Percentiles rank a stretch among this genome's conserved stretches.
Conservation (phyloP, 1,140 invertebrate genomes). For the Chironomus striatipennis region DNA sequence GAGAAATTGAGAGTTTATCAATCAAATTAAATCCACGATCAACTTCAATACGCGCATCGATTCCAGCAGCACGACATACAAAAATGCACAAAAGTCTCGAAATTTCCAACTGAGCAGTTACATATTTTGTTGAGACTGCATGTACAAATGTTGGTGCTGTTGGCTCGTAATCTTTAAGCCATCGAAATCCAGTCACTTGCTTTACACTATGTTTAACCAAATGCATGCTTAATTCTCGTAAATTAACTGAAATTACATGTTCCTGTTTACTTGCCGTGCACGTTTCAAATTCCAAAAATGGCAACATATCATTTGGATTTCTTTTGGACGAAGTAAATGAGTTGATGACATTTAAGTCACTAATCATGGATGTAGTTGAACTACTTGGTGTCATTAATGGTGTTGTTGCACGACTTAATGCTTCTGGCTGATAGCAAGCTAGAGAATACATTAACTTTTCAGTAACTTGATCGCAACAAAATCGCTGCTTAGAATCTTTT, state of each 20-base stretch:
- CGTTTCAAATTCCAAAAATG: constrained; percentile 73
- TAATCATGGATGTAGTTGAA: constrained; percentile 34
- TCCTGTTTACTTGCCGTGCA: constrained; percentile 80
- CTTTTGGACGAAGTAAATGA: constrained; percentile 41
- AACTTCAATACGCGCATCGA: constrained; percentile 54
- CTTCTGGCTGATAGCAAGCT: constrained; percentile 76
- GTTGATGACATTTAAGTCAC: constrained; percentile 41
- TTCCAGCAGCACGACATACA: constrained; percentile 55
- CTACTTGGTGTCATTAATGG: constrained; percentile 61
- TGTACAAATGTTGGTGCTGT: constrained; percentile 66
- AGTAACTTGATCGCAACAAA: constrained; percentile 57
- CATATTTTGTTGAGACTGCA: constrained; percentile 69
- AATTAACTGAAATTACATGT: constrained; percentile 75
- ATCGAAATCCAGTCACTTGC: constrained; percentile 39
- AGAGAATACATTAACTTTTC: constrained; percentile 68
- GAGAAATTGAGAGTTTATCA: constrained; percentile 30
- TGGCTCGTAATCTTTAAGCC: constrained; percentile 40
- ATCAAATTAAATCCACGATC: constrained; percentile 68
- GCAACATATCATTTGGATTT: constrained; percentile 48
- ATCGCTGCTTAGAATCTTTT: constrained; percentile 50
- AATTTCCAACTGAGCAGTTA: constrained; percentile 66
- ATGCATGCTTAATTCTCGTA: constrained; percentile 72
- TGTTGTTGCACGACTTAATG: constrained; percentile 69
- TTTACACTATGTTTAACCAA: constrained; percentile 56
- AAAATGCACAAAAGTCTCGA: constrained; percentile 66